Conservation (phyloP, 2,888 invertebrate species). For the Chrysolina haemoptera region DNA sequence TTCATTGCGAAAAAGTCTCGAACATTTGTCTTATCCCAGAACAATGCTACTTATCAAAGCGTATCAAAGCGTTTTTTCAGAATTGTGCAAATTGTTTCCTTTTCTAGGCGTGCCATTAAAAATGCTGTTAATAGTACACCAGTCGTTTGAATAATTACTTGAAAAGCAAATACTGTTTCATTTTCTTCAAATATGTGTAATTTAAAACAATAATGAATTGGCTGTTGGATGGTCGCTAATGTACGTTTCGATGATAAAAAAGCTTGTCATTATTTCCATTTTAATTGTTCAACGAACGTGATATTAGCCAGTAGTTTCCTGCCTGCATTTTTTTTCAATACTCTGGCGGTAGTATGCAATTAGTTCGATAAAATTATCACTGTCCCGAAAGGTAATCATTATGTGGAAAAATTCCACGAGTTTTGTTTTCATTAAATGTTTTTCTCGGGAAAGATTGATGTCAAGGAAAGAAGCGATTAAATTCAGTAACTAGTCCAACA, state of each 20-base stretch:
- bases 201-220: slow-evolving; percentile 44
- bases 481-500: no score
- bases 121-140: slow-evolving; percentile 36
- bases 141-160: slow-evolving; percentile 36
- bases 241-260: slow-evolving; percentile 31
- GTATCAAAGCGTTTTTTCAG: slow-evolving; percentile 33
- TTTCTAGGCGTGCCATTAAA: slow-evolving; percentile 43
- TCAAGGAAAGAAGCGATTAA: no score
- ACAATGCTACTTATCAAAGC: slow-evolving; percentile 10
- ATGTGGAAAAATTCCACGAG: not conserved
- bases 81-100: slow-evolving; percentile 42
- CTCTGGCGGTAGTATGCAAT: slow-evolving; percentile 25
- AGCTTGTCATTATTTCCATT: slow-evolving; percentile 34
- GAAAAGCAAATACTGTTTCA: slow-evolving; percentile 34
- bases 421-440: no score
- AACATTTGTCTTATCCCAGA: not conserved
- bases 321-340: slow-evolving; percentile 32
- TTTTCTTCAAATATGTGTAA: slow-evolving; percentile 42
- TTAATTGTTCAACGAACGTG: slow-evolving; percentile 35
- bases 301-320: slow-evolving; percentile 39
- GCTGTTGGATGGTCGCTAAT: slow-evolving; percentile 35
- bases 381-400: not conserved
- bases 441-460: no score
- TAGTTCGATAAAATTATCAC: slow-evolving; percentile 1
- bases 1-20: not conserved